Base-by-base conservation (phyloP, 2,888 invertebrate genomes). In the Lasioglossum leucozonium region DNA sequence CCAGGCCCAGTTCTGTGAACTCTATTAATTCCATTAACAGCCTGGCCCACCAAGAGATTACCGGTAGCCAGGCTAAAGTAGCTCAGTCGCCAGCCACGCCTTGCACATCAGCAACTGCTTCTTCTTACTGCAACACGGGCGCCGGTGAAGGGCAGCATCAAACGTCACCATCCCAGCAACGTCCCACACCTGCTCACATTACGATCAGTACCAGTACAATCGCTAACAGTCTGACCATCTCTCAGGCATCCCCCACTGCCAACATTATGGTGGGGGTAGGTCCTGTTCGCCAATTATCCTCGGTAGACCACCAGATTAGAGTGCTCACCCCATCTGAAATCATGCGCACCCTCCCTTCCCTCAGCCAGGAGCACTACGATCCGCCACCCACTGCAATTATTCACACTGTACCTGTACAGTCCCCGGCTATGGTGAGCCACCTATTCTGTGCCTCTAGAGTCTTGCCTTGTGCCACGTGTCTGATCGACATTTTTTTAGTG, bases 261-360 rank as follows among this genome's bases (percentile, higher is more conserved):
- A 87, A 88, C 89, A 90, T 95, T 92, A 95, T 95, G 88, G 95
- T 95, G 93, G 94, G 87, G 85, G 95, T 95, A 87, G 95, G 95
- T 89, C 95, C 96, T 93, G 95, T 95, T 89, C 95, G 95, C 88
- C 94, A 94, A 93, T 93, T 94, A 91, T 93, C 95, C 93, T 94
- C 96, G 91, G 95, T 96, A 93, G 98, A 98, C 96, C 97, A 97
- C 96, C 98, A 97, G 96, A 98, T 98, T 95, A 97, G 98, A 95
- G 98, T 98, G 96, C 96, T 98, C 95, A 98, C 98, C 94, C 98
- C 98, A 94, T 97, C 97, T 93, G 98, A 98, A 97, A 98, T 98
- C 95, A 98, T 98, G 98, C 97, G 97, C 96, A 98, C 98, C 95
- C 97, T 98, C 96, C 98, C 98, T 95, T 97, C 97, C 95, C 97